phyloP scores from a whole-genome alignment of 1,140 invertebrate genomes.

The Drosophila willistoni region DNA sequence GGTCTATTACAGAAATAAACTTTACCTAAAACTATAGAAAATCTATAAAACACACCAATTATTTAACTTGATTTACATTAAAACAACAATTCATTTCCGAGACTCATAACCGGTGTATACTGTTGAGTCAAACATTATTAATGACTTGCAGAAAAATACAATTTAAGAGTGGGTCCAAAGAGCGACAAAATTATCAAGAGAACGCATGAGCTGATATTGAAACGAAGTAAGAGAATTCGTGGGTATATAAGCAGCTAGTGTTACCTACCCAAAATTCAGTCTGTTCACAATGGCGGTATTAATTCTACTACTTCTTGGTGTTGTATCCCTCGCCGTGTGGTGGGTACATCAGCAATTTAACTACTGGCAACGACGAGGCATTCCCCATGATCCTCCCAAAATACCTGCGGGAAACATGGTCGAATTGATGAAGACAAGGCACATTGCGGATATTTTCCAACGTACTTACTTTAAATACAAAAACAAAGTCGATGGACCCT shows the following conservation, averaged over 20 bases:
- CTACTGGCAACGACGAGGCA: constrained; percentile 80
- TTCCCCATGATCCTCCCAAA: constrained; percentile 75
- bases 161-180: too few relatives aligned
- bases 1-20: too few relatives aligned
- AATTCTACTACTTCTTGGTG: constrained; percentile 19
- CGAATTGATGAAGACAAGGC: constrained; percentile 36
- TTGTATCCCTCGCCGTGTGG: constrained; percentile 32
- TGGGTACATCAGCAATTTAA: constrained; percentile 37
- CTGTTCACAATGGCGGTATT: constrained; percentile 26
- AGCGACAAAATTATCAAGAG: too few relatives aligned
- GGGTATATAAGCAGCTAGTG: neutral
- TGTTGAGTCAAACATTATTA: too few relatives aligned
- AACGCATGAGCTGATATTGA: neutral
- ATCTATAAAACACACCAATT: too few relatives aligned
- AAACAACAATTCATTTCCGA: too few relatives aligned
- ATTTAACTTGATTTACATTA: too few relatives aligned
- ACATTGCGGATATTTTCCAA: constrained; percentile 23
- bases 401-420: constrained; percentile 69
- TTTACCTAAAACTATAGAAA: too few relatives aligned
- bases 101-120: too few relatives aligned
- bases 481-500: constrained; percentile 55
- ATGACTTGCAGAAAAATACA: too few relatives aligned
- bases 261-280: neutral
- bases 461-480: constrained; percentile 45
- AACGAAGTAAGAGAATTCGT: neutral